Conservation (phyloP, 2,888 invertebrate species). For the Deladenus siricidicola region DNA sequence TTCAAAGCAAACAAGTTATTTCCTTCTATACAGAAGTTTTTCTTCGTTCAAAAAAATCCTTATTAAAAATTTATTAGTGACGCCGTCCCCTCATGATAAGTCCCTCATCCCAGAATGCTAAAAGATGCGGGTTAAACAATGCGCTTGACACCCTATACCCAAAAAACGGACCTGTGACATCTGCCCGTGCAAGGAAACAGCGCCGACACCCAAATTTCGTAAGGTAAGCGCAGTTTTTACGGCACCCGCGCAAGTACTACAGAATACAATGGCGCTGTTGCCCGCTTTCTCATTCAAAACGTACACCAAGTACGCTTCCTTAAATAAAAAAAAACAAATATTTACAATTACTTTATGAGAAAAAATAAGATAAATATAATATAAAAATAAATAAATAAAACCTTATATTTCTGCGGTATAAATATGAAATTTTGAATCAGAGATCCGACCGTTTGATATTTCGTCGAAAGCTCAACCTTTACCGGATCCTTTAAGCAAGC, state of each 20-base stretch:
- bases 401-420: slow-evolving; percentile 89
- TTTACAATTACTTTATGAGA: not conserved
- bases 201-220: slow-evolving; percentile 75
- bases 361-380: not conserved
- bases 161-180: slow-evolving; percentile 70
- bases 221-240: slow-evolving; percentile 78
- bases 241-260: slow-evolving; percentile 85
- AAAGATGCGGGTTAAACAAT: no score
- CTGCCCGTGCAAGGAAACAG: slow-evolving; percentile 95
- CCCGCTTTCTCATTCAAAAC: slow-evolving; percentile 84
- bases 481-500: slow-evolving; percentile 89
- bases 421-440: slow-evolving; percentile 88
- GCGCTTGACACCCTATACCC: not conserved
- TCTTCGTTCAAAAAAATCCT: no score
- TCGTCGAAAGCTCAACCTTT: slow-evolving; percentile 79
- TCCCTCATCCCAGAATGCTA: no score
- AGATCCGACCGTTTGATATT: slow-evolving; percentile 95
- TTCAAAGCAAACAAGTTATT: no score
- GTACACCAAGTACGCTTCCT: slow-evolving; percentile 92
- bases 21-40: no score
- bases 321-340: not conserved
- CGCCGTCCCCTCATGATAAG: no score
- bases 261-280: slow-evolving; percentile 93
- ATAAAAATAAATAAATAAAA: slow-evolving; percentile 51
- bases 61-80: no score